phyloP scores from a whole-genome alignment of 2,888 invertebrate genomes.

The Thecophora atra region DNA sequence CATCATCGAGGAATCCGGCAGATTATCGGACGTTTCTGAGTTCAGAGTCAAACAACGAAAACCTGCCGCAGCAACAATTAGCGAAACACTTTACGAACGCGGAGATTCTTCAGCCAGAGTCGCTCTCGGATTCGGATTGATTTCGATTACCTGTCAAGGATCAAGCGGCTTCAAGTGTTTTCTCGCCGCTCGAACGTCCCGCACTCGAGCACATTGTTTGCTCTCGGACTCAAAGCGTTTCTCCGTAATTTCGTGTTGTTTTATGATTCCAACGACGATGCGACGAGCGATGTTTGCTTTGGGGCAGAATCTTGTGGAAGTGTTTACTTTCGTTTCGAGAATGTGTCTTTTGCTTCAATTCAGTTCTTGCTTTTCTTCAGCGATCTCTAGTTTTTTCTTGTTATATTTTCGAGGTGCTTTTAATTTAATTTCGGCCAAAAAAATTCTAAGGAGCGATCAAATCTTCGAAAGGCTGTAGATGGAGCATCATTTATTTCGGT shows the following conservation, averaged over 20 bases:
- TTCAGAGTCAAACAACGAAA: conserved; percentile 20
- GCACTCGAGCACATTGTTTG: conserved; percentile 26
- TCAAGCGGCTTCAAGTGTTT: conserved; percentile 55
- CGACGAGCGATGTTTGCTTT: background rate
- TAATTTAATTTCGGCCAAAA: too few species aligned
- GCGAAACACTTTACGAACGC: background rate
- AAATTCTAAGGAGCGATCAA: too few species aligned
- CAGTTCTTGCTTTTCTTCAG: too few species aligned
- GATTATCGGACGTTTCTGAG: conserved; percentile 16
- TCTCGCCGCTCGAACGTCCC: conserved; percentile 39
- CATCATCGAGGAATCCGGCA: background rate
- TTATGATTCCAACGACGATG: background rate
- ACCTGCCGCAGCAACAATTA: conserved; percentile 4
- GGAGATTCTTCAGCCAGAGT: background rate
- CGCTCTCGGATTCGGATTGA: background rate
- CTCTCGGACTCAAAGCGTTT: conserved; percentile 14
- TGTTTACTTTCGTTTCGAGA: background rate
- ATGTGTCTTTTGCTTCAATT: too few species aligned
- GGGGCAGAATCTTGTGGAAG: background rate
- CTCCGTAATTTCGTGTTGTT: conserved; percentile 7
- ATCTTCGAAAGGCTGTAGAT: too few species aligned
- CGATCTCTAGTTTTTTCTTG: too few species aligned
- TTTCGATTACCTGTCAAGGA: conserved; percentile 50
- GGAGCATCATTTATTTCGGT: too few species aligned
- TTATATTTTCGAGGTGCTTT: too few species aligned